These are phyloP conservation scores for Trichoplusia ni DNA, from an alignment of 1,140 invertebrate species.

Conservation along the genomic window DNA sequence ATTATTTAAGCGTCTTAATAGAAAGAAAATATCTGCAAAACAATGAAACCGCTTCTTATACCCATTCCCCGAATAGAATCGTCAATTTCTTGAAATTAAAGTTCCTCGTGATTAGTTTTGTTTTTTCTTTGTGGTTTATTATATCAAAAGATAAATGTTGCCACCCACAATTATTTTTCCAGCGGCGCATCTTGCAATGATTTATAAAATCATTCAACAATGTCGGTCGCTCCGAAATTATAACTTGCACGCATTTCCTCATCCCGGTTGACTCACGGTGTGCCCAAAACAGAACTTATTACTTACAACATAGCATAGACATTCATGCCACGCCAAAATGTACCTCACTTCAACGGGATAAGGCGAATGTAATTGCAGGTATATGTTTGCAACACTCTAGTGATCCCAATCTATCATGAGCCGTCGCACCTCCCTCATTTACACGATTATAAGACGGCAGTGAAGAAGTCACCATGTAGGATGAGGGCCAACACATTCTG, in stretches of 20 bases:
- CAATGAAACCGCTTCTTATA: too few relatives aligned
- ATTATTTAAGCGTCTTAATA: too few relatives aligned
- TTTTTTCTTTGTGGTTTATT: neutral
- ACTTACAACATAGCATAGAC: slow-evolving; percentile 53
- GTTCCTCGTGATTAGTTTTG: neutral
- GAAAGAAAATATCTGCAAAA: too few relatives aligned
- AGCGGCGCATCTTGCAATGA: slow-evolving; percentile 56
- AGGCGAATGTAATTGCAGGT: slow-evolving; percentile 22
- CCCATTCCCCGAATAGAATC: too few relatives aligned
- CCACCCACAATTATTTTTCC: slow-evolving; percentile 24
- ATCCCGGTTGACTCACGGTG: slow-evolving; percentile 73
- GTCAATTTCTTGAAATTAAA: neutral
- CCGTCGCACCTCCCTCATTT: slow-evolving; percentile 46
- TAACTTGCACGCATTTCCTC: slow-evolving; percentile 79
- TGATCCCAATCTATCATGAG: slow-evolving; percentile 53
- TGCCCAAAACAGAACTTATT: slow-evolving; percentile 79
- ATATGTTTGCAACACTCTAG: slow-evolving; percentile 47
- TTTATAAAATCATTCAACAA: slow-evolving; percentile 77
- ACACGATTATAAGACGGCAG: slow-evolving; percentile 33
- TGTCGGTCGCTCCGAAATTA: slow-evolving; percentile 76
- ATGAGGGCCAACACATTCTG: slow-evolving; percentile 50
- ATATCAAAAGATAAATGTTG: slow-evolving; percentile 24
- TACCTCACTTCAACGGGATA: slow-evolving; percentile 30
- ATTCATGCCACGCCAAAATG: slow-evolving; percentile 31
- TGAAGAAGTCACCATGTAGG: slow-evolving; percentile 41